Evolutionary conservation across 2,113 vertebrate species (phyloP), one percentile per base, ranked within the genome.

Genomic region (Apteryx owenii): DNA sequence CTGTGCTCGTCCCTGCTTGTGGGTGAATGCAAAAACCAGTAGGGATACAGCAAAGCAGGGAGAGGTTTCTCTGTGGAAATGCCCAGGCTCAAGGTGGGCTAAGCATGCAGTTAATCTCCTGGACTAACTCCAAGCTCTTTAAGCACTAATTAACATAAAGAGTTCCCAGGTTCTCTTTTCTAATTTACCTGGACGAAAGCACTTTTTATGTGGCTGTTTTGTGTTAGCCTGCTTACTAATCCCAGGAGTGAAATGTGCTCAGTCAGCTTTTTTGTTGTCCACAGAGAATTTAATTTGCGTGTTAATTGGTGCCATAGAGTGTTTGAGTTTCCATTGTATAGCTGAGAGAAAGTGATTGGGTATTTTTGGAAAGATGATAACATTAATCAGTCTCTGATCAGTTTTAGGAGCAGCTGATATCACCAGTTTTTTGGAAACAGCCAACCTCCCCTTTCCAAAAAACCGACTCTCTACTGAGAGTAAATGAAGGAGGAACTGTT

Each of bases 1-100:
- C 18, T 56, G 48, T 1, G 1, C 22, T 44, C 1, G 0, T 10
- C 6, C 29, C 4, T 0, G 3, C 22, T 3, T 1, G 5, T 2
- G 2, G 25, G 14, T 33, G 23, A 31, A 8, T 5, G 9, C 7
- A 79, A 64, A 31, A 48, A 36, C 29, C 38, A 4, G 4, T 5
- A 0, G 1, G 31, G 5, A 3, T 46, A 77, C 22, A 16, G 51
- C 71, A 80, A 68, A 83, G 7, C 6, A 68, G 28, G 21, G 56
- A 58, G 17, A 26, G 3, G 0, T n/a, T 56, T 76, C 80, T 81
- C 33, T 38, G 51, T 0, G 0, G 62, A 61, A 68, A 53, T 51
- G 42, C 13, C 80, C 29, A 77, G 56, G 42, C 33, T 48, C 29
- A 31, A n/a, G 46, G 21, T 46, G 65, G 7, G 28, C 26, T 60